phyloP scores from a whole-genome alignment of 2,113 vertebrate genomes.

The Corythoichthys intestinalis region DNA sequence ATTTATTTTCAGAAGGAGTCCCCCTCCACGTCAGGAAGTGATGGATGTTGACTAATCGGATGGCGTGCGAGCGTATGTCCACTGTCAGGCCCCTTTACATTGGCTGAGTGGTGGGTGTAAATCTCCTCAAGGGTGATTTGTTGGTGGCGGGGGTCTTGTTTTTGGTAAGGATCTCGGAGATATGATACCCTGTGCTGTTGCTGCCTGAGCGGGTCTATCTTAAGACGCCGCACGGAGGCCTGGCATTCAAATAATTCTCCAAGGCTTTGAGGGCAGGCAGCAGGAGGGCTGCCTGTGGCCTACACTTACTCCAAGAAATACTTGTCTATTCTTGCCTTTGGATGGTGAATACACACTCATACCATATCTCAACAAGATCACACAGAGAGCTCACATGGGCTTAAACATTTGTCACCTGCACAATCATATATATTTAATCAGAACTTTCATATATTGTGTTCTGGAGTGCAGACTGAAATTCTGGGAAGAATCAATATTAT shows the following conservation, averaged over 20 bases:
- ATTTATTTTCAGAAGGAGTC: slow-evolving; percentile 71
- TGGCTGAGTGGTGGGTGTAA: slow-evolving; percentile 51
- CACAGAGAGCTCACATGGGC: background rate
- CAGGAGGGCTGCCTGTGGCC: slow-evolving; percentile 55
- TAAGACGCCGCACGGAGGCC: slow-evolving; percentile 73
- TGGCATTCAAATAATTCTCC: slow-evolving; percentile 70
- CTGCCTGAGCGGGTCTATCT: slow-evolving; percentile 72
- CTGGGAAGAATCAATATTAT: background rate
- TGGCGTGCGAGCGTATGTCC: slow-evolving; percentile 58
- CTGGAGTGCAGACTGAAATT: background rate
- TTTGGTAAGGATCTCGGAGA: slow-evolving; percentile 68
- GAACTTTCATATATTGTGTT: background rate
- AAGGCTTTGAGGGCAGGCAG: slow-evolving; percentile 58
- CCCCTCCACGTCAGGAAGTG: slow-evolving; percentile 68
- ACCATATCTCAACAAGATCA: slow-evolving; percentile 3
- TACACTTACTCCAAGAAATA: slow-evolving; percentile 58
- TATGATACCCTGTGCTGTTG: slow-evolving; percentile 68
- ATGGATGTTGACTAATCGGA: slow-evolving; percentile 70
- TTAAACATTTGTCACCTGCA: slow-evolving; percentile 1
- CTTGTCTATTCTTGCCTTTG: slow-evolving; percentile 57
- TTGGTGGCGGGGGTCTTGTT: slow-evolving; percentile 56
- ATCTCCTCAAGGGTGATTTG: slow-evolving; percentile 54
- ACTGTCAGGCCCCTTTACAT: slow-evolving; percentile 40
- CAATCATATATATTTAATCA: background rate
- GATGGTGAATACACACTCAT: slow-evolving; percentile 37